These are phyloP conservation scores for Amphipoea lucens DNA, from an alignment of 2,888 invertebrate genomes.

Conservation along the genomic window DNA sequence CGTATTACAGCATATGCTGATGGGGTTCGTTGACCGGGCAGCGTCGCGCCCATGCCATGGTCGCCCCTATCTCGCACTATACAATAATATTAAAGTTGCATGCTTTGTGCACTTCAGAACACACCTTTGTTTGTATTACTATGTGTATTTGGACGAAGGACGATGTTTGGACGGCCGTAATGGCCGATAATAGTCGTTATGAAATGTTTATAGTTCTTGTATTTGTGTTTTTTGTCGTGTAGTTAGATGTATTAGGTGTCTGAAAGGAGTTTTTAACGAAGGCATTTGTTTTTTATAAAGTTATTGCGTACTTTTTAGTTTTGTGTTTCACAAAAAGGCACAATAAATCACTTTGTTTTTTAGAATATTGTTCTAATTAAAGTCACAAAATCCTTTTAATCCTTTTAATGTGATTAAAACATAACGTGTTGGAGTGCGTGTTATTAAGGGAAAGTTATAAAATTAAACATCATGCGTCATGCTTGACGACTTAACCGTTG, in stretches of 20 bases:
- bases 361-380: constrained; percentile 12
- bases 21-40: constrained; percentile 63
- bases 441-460: constrained; percentile 33
- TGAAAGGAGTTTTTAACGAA: not conserved
- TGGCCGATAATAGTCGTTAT: constrained; percentile 15
- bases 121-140: constrained; percentile 66
- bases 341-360: not conserved
- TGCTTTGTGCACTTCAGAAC: constrained; percentile 68
- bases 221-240: constrained; percentile 13
- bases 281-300: not conserved
- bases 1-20: constrained; percentile 38
- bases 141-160: constrained; percentile 52
- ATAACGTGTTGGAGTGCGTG: constrained; percentile 47
- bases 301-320: not conserved
- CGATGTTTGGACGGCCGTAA: constrained; percentile 42
- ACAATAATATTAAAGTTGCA: constrained; percentile 69
- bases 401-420: constrained; percentile 47
- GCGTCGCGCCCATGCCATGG: constrained; percentile 61
- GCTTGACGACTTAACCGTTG: constrained; percentile 30
- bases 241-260: not conserved
- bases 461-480: constrained; percentile 40
- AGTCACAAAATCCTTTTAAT: constrained; percentile 39
- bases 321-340: not conserved
- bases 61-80: constrained; percentile 61
- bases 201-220: constrained; percentile 16